A percentile compares a stretch with the other conserved stretches of the same genome.
Evolutionary conservation across 2,797 vertebrate genomes (phyloP).

Genomic region (Liasis olivaceus): DNA sequence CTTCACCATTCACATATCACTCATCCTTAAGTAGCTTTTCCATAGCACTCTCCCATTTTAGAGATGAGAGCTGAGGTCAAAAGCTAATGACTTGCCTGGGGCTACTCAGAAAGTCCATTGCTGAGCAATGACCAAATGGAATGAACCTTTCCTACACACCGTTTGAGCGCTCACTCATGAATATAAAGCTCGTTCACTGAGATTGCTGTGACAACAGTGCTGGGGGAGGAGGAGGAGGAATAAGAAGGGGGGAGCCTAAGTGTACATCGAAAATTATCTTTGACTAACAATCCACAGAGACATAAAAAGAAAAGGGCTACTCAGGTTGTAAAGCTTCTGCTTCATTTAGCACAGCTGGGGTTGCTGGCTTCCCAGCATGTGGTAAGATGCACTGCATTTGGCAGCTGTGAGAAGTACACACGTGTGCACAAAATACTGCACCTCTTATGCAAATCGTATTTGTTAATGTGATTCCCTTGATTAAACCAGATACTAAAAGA

Average conservation of each 20-base stretch:
- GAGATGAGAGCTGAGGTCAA: neutral
- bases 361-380: neutral
- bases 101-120: neutral
- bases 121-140: neutral
- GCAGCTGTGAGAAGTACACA: neutral
- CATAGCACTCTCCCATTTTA: neutral
- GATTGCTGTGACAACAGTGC: neutral
- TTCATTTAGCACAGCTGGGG: conserved; percentile 22
- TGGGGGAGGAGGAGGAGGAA: neutral
- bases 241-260: neutral
- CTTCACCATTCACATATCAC: too few relatives aligned
- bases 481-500: conserved; percentile 8
- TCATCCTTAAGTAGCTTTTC: neutral
- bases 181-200: neutral
- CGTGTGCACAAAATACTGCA: neutral
- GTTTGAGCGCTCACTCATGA: neutral
- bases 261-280: neutral
- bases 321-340: neutral
- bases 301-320: neutral
- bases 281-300: neutral
- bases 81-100: neutral
- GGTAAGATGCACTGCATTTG: neutral
- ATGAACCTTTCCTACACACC: neutral
- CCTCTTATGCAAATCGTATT: neutral
- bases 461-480: neutral